A percentile compares a stretch with the other conserved stretches of the same genome.
Conservation (phyloP, 2,113 vertebrate species). For the Platichthys flesus region DNA sequence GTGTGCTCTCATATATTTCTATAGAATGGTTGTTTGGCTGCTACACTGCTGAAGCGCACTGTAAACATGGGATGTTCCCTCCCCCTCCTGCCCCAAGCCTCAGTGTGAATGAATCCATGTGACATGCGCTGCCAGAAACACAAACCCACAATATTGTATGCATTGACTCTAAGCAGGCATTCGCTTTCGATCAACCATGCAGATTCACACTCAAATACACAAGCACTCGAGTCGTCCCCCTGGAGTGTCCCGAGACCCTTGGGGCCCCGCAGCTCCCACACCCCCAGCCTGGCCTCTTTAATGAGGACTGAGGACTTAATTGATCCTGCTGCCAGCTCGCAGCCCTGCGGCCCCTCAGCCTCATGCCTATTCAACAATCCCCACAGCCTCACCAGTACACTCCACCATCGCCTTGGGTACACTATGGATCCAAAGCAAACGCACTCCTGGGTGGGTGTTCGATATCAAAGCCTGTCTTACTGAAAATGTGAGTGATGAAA, state of each 20-base stretch:
- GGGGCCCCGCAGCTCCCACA: conserved; percentile 39
- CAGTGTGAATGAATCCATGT: conserved; percentile 17
- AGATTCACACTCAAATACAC: conserved; percentile 41
- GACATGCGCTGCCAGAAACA: conserved; percentile 39
- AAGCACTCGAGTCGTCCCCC: conserved; percentile 34
- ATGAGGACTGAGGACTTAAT: conserved; percentile 80
- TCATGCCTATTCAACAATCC: conserved; percentile 80
- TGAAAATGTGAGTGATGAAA: conserved; percentile 24
- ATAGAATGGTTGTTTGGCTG: conserved; percentile 11
- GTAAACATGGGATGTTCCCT: neutral
- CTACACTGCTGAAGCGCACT: conserved; percentile 20
- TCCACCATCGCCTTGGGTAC: conserved; percentile 58
- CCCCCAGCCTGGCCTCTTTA: conserved; percentile 71
- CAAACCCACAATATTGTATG: conserved; percentile 36
- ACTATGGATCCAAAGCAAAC: conserved; percentile 68
- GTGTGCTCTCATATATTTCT: conserved; percentile 37
- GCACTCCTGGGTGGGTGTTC: conserved; percentile 59
- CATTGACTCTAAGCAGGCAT: conserved; percentile 47
- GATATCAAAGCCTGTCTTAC: conserved; percentile 68
- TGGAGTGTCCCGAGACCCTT: conserved; percentile 58
- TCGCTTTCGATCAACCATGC: conserved; percentile 48
- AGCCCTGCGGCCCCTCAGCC: conserved; percentile 67
- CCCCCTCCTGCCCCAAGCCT: conserved; percentile 6
- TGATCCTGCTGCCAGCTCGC: conserved; percentile 73
- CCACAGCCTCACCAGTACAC: conserved; percentile 51